phyloP scores from a whole-genome alignment of 2,888 invertebrate species.

The Elaeidobius kamerunicus region DNA sequence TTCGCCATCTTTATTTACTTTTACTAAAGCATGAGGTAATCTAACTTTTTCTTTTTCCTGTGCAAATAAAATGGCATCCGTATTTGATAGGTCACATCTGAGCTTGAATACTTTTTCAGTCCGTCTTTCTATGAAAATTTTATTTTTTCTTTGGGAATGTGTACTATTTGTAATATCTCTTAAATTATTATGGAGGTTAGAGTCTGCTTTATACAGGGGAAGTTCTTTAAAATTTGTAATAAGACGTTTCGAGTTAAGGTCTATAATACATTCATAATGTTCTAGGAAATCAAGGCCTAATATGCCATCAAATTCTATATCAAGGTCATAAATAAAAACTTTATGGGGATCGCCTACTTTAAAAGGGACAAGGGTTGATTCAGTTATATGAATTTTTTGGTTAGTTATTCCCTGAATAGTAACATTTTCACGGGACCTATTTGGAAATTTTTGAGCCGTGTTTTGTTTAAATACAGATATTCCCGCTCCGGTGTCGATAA shows the following conservation, averaged over 20 bases:
- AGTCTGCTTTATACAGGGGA: no score
- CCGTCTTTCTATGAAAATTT: background rate
- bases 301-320: background rate
- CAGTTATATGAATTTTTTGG: background rate
- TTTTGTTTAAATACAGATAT: background rate
- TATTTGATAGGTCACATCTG: background rate
- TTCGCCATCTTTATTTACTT: constrained; percentile 1
- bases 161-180: background rate
- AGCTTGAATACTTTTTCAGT: constrained; percentile 1
- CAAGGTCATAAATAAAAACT: background rate
- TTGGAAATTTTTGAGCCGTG: background rate
- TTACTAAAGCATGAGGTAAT: background rate
- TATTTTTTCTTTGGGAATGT: background rate
- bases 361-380: background rate
- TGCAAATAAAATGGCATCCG: background rate
- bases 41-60: constrained; percentile 1
- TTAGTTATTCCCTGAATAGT: background rate
- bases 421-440: background rate
- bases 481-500: background rate
- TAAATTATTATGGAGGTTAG: no score
- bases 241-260: no score
- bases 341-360: background rate
- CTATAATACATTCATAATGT: no score
- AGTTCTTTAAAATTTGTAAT: no score
- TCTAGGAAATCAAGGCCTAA: background rate